Base-by-base conservation (phyloP, 2,113 vertebrate genomes). In the Montifringilla adamsi region DNA sequence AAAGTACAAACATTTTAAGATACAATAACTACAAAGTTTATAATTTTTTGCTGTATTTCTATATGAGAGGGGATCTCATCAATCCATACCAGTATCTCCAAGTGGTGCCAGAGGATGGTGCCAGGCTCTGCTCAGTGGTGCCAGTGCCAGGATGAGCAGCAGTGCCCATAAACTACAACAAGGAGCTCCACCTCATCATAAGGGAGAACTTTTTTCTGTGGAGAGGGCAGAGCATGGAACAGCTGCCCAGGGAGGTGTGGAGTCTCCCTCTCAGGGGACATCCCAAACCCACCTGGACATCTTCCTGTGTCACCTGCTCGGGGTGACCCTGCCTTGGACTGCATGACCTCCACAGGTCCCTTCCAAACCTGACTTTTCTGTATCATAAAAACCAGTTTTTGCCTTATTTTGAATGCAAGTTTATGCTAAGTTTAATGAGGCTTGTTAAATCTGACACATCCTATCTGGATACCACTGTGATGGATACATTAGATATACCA, bases 401-500 rank as follows among this genome's bases (percentile, higher is more conserved):
- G 31, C 26, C 35, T 89, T 64, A 47, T 49, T 91, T 74, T 86
- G 35, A 69, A 64, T 72, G 30, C 15, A 70, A 31, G 70, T 74
- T 62, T 72, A 37, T 26, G 37, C 31, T 50, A 39, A 17, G 10
- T 37, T 87, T 83, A 90, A 90, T 53, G 67, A 73, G 59, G 49
- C 33, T 94, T 95, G 49, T 24, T 93, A 62, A 37, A 73, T 43
- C 75, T 85, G 70, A 88, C 78, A 83, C 55, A 28, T 39, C n/a
- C 43, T 77, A 59, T 64, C 78, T 73, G 52, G 33, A 69, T n/a
- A 62, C 6, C 66, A 33, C 31, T 33, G 67, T 90, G 84, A 96
- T 73, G 85, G 91, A 93, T 87, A 89, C 88, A 77, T 95, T 90
- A 85, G 72, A 79, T 91, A 85, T 83, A 95, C 75, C 93, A 94